Evolutionary conservation across 2,888 invertebrate species (phyloP).

Genomic region (Cremastobaeus sp.): DNA sequence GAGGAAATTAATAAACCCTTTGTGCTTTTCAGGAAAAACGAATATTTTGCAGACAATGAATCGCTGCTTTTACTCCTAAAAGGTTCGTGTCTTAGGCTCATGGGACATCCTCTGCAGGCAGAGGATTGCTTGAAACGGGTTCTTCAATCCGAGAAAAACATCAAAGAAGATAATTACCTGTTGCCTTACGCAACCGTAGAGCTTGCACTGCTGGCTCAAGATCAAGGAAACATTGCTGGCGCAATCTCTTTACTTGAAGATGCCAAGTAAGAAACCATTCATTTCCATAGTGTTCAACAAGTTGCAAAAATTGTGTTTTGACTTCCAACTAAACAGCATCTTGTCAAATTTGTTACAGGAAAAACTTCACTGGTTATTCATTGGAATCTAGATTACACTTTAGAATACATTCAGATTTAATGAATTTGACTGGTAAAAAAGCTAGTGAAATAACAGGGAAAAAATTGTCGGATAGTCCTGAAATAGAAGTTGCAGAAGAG

Average conservation of each 20-base stretch:
- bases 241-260: slow-evolving; percentile 87
- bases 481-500: slow-evolving; percentile 45
- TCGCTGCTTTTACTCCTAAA: slow-evolving; percentile 88
- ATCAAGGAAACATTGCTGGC: slow-evolving; percentile 83
- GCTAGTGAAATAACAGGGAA: slow-evolving; percentile 59
- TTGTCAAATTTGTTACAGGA: no score
- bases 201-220: slow-evolving; percentile 88
- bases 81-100: slow-evolving; percentile 89
- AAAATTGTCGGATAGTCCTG: slow-evolving; percentile 52
- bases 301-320: slow-evolving; percentile 6
- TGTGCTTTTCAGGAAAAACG: slow-evolving; percentile 76
- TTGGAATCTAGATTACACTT: slow-evolving; percentile 94
- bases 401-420: slow-evolving; percentile 88
- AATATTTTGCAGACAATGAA: slow-evolving; percentile 85
- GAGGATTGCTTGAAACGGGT: slow-evolving; percentile 85
- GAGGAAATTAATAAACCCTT: no score
- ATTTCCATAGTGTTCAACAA: no score
- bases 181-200: slow-evolving; percentile 93
- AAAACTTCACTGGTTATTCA: slow-evolving; percentile 91
- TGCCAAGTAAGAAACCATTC: slow-evolving; percentile 91
- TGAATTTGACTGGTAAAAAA: slow-evolving; percentile 77
- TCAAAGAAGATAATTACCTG: slow-evolving; percentile 90
- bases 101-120: slow-evolving; percentile 88
- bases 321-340: no score
- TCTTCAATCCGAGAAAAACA: slow-evolving; percentile 83